Evolutionary conservation across 2,113 vertebrate genomes (phyloP).

Genomic region (Vulpes lagopus): DNA sequence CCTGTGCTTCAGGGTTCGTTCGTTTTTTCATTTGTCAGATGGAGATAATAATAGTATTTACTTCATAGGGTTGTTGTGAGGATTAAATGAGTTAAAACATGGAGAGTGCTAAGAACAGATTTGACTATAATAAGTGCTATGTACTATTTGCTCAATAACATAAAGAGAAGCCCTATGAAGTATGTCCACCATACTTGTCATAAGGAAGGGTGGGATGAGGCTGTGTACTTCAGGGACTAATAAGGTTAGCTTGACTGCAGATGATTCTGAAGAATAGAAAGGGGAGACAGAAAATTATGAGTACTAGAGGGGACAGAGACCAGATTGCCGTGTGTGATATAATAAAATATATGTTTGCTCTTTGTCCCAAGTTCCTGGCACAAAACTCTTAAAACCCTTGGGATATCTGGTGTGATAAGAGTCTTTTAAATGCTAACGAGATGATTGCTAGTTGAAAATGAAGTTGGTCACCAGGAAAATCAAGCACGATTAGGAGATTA

Average conservation of each 20-base stretch:
- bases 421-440: not conserved
- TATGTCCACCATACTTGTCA: not conserved
- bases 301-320: not conserved
- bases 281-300: not conserved
- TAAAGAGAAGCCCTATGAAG: not conserved
- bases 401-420: not conserved
- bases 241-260: not conserved
- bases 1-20: not conserved
- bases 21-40: not conserved
- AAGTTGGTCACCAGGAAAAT: not conserved
- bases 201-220: not conserved
- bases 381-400: not conserved
- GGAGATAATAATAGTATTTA: not conserved
- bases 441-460: not conserved
- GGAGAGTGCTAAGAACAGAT: not conserved
- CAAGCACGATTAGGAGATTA: not conserved
- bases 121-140: not conserved
- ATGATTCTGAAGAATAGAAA: not conserved
- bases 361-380: not conserved
- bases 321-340: not conserved
- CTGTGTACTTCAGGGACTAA: not conserved
- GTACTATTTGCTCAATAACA: not conserved
- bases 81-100: not conserved
- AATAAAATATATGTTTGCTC: not conserved
- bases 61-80: not conserved